phyloP scores from a whole-genome alignment of 2,797 vertebrate species.

The Mionectes olivaceus region DNA sequence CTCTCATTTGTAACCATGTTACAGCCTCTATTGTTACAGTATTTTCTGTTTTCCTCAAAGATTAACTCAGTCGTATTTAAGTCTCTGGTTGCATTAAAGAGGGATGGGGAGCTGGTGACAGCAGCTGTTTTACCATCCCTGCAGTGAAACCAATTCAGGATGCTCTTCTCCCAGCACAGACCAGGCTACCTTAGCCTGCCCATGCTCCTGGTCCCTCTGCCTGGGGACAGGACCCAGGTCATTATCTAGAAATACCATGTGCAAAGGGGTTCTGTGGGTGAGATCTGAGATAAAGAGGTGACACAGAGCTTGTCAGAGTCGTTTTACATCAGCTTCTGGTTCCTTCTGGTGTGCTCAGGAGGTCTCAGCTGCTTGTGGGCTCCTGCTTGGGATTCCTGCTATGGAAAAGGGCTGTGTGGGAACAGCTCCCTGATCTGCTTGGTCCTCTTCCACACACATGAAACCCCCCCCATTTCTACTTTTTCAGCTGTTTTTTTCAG shows the following conservation, averaged over 20 bases:
- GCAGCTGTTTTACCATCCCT: conserved; percentile 2
- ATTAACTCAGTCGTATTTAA: conserved; percentile 80
- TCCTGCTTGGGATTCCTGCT: background rate
- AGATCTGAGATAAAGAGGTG: background rate
- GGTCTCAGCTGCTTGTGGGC: accelerated
- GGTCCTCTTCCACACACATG: background rate
- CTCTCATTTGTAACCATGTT: conserved; percentile 83
- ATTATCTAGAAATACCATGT: background rate
- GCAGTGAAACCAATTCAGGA: background rate
- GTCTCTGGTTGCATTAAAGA: conserved; percentile 70
- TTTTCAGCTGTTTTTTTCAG: background rate
- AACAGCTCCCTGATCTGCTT: background rate
- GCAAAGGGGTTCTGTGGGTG: background rate
- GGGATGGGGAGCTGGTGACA: background rate
- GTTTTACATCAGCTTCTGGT: background rate
- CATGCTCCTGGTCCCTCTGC: background rate
- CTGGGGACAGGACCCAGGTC: background rate
- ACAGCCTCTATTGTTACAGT: conserved; percentile 80
- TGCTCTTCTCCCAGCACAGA: background rate
- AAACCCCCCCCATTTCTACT: accelerated
- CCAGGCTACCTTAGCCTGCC: background rate
- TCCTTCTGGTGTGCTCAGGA: background rate
- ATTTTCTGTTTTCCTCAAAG: conserved; percentile 82
- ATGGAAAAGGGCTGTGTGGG: background rate
- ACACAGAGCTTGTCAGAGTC: background rate